These are phyloP conservation scores for Lasiurus borealis DNA, from an alignment of 2,113 vertebrate species.

Conservation along the genomic window DNA sequence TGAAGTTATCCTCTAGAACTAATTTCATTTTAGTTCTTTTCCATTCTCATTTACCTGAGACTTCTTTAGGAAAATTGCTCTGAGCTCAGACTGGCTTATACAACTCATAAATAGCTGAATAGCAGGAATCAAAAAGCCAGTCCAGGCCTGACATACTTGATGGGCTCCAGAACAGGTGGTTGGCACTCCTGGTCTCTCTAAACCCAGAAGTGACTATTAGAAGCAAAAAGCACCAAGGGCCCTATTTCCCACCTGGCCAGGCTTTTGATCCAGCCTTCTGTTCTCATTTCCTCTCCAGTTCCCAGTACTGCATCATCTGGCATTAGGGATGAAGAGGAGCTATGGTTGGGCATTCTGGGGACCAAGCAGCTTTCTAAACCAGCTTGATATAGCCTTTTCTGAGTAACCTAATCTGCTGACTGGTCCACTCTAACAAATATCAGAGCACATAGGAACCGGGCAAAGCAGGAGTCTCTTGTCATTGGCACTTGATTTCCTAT, in stretches of 20 bases:
- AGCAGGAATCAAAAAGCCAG: not conserved
- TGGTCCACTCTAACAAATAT: not conserved
- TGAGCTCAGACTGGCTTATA: conserved; percentile 30
- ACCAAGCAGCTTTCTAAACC: not conserved
- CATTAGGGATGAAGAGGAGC: not conserved
- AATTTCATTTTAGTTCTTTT: conserved; percentile 45
- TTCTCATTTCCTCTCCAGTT: not conserved
- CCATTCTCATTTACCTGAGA: conserved; percentile 36
- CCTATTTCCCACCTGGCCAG: not conserved
- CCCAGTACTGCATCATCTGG: not conserved
- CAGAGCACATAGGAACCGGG: not conserved
- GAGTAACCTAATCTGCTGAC: not conserved
- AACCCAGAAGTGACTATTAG: not conserved
- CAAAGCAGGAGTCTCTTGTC: conserved; percentile 20
- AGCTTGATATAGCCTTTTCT: not conserved
- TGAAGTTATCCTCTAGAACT: conserved; percentile 33
- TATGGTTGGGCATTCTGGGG: not conserved
- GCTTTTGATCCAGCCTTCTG: conserved; percentile 12
- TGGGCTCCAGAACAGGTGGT: not conserved
- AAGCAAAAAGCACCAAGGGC: not conserved
- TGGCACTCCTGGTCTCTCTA: not conserved
- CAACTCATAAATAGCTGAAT: not conserved
- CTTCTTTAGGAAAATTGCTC: conserved; percentile 52
- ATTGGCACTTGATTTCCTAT: conserved; percentile 7
- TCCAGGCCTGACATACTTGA: not conserved